Evolutionary conservation across 2,797 vertebrate species (phyloP).

Genomic region (Malurus leucopterus): DNA sequence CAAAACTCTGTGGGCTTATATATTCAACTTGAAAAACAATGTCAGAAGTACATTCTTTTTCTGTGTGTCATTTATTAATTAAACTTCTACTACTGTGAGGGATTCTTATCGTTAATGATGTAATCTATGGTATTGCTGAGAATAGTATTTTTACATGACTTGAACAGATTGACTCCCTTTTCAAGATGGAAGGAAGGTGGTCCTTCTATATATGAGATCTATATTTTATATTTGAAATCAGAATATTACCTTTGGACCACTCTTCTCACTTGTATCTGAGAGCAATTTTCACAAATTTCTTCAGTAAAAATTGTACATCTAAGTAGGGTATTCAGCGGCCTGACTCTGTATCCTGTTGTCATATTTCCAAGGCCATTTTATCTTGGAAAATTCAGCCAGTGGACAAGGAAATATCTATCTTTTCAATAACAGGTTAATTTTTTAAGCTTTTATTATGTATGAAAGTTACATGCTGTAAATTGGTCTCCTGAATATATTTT

Average conservation of each 20-base stretch:
- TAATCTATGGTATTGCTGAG: neutral
- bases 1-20: neutral
- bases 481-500: neutral
- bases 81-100: neutral
- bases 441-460: neutral
- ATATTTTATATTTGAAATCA: conserved; percentile 1
- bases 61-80: neutral
- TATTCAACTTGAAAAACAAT: neutral
- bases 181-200: neutral
- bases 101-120: neutral
- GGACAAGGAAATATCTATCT: neutral
- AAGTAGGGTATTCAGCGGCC: neutral
- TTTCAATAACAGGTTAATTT: neutral
- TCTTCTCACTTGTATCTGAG: neutral
- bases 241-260: neutral
- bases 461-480: neutral
- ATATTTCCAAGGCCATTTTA: neutral
- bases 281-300: neutral
- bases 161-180: neutral
- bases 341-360: neutral
- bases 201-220: neutral
- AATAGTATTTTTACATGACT: neutral
- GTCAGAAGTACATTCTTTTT: neutral
- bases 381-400: neutral
- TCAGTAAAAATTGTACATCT: fast-evolving